These are phyloP conservation scores for Fregetta grallaria DNA, from an alignment of 2,113 vertebrate genomes.

Conservation along the genomic window DNA sequence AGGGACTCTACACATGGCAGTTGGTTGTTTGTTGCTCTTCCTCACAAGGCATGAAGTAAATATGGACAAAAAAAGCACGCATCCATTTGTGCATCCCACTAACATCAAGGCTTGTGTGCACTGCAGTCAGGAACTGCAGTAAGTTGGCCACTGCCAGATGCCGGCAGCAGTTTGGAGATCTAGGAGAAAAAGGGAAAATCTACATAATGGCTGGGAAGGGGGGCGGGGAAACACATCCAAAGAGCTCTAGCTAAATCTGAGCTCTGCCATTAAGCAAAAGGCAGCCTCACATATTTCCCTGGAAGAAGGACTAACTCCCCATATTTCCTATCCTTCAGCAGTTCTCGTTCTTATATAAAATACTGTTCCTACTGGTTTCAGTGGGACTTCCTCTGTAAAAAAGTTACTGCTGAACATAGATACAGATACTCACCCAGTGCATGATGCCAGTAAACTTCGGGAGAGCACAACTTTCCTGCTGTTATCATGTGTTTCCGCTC, in stretches of 20 bases:
- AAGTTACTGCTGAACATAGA: not conserved
- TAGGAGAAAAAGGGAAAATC: not conserved
- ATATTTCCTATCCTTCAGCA: not conserved
- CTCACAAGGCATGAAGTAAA: not conserved
- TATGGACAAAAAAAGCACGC: fast-evolving
- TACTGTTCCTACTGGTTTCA: not conserved
- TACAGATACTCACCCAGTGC: not conserved
- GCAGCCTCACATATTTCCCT: not conserved
- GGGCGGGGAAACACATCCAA: not conserved
- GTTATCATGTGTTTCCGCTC: not conserved
- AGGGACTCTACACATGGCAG: not conserved
- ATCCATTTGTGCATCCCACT: not conserved
- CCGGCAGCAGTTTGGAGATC: not conserved
- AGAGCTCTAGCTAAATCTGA: not conserved
- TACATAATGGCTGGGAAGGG: not conserved
- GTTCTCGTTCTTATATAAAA: not conserved
- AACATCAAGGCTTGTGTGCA: not conserved
- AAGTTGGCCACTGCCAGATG: not conserved
- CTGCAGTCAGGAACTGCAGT: not conserved
- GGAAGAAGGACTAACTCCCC: not conserved
- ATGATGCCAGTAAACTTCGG: not conserved
- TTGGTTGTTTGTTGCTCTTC: not conserved
- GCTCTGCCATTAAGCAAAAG: not conserved
- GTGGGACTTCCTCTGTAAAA: not conserved
- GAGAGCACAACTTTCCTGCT: not conserved